These are phyloP conservation scores for Danionella cerebrum DNA, from an alignment of 2,113 vertebrate genomes.

Conservation along the genomic window DNA sequence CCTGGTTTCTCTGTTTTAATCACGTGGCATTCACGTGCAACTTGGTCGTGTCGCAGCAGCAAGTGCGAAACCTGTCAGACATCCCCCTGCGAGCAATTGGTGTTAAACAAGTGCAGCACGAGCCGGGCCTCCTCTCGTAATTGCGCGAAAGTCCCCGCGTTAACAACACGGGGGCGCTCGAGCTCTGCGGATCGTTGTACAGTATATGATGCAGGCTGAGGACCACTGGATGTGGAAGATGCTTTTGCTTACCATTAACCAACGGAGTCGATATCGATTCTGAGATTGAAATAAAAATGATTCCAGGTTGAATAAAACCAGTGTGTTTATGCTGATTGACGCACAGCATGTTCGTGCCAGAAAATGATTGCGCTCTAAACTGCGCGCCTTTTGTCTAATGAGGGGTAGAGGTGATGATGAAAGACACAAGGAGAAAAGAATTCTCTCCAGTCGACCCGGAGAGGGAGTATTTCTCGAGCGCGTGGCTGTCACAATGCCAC, in stretches of 20 bases:
- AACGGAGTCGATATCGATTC: too few species aligned
- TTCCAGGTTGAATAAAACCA: too few species aligned
- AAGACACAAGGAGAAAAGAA: background rate
- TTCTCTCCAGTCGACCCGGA: background rate
- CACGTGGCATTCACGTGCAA: too few species aligned
- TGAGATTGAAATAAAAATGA: too few species aligned
- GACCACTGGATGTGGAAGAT: background rate
- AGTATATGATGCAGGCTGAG: background rate
- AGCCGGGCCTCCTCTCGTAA: background rate
- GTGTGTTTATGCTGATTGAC: too few species aligned
- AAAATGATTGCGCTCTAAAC: background rate
- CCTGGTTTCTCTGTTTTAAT: too few species aligned
- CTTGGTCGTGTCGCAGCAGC: too few species aligned
- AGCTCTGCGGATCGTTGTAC: too few species aligned
- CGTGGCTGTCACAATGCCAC: background rate
- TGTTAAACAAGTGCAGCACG: background rate
- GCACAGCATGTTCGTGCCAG: too few species aligned
- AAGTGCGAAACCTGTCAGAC: too few species aligned
- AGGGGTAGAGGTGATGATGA: background rate
- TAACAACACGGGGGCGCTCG: conserved; percentile 19
- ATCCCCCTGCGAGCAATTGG: background rate
- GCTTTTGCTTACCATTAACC: too few species aligned
- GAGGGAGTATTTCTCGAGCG: background rate
- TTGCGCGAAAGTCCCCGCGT: background rate
- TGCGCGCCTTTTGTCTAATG: background rate